A percentile compares a stretch with the other conserved stretches of the same genome.
Conservation (phyloP, 2,888 invertebrate species). For the Leptinotarsa tumamoca region DNA sequence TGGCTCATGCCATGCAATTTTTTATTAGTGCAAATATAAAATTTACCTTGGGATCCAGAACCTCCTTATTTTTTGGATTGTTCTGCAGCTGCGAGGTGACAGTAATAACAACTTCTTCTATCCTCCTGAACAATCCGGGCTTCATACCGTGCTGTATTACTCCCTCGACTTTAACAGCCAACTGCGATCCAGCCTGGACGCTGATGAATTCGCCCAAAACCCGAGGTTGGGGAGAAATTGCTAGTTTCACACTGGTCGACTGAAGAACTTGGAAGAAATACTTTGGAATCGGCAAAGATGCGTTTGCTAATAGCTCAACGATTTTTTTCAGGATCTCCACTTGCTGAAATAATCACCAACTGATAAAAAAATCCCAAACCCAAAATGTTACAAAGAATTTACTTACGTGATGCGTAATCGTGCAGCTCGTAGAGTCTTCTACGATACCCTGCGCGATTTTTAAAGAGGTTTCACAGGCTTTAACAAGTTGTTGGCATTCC, state of each 20-base stretch:
- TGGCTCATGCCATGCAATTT: background rate
- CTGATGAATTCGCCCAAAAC: conserved; percentile 85
- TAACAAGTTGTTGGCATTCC: conserved; percentile 66
- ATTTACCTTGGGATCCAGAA: conserved; percentile 59
- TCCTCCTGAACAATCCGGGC: conserved; percentile 77
- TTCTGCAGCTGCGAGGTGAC: conserved; percentile 75
- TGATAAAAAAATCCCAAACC: background rate
- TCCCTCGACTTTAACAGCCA: conserved; percentile 94
- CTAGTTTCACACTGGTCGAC: conserved; percentile 83
- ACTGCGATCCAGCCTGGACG: conserved; percentile 84
- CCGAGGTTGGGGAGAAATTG: conserved; percentile 84
- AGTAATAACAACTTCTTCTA: conserved; percentile 78
- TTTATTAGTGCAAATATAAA: background rate
- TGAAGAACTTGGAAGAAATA: conserved; percentile 89
- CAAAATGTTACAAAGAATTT: background rate
- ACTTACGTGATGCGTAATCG: conserved; percentile 67
- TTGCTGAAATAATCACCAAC: conserved; percentile 60
- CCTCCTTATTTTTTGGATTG: conserved; percentile 62
- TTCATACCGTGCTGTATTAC: conserved; percentile 82
- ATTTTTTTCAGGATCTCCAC: conserved; percentile 72
- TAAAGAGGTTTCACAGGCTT: conserved; percentile 65
- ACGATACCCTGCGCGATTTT: conserved; percentile 62
- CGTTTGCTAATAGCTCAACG: conserved; percentile 73
- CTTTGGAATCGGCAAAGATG: conserved; percentile 78
- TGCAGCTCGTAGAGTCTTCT: conserved; percentile 60